A percentile compares a stretch with the other conserved stretches of the same genome.
Evolutionary conservation across 2,888 invertebrate species (phyloP).

Genomic region (Hypercompe scribonia): DNA sequence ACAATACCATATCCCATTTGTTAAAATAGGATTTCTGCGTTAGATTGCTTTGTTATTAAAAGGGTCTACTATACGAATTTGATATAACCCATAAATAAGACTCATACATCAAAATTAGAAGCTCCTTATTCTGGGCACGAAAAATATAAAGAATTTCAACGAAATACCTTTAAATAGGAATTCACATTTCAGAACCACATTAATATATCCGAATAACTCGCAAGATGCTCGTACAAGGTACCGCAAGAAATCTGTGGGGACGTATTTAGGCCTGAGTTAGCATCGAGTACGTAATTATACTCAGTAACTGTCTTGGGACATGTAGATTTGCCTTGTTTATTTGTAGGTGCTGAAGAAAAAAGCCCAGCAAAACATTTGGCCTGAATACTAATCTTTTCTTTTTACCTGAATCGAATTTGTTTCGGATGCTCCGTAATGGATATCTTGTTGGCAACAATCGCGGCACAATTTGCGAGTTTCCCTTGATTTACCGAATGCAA

Average conservation of each 20-base stretch:
- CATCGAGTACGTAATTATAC: conserved; percentile 42
- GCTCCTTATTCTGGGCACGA: background rate
- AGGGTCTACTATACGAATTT: background rate
- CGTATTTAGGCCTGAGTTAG: conserved; percentile 32
- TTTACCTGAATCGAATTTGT: conserved; percentile 24
- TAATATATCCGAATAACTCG: conserved; percentile 17
- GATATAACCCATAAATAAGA: background rate
- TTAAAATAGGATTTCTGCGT: background rate
- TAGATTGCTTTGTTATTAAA: background rate
- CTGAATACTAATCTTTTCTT: conserved; percentile 42
- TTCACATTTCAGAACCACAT: conserved; percentile 12
- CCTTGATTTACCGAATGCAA: conserved; percentile 13
- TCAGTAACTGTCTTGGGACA: conserved; percentile 35
- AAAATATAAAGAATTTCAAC: background rate
- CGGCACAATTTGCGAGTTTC: conserved; percentile 13
- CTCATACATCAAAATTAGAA: background rate
- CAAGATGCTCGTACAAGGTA: conserved; percentile 19
- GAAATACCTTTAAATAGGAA: conserved; percentile 3
- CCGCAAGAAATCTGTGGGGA: conserved; percentile 21
- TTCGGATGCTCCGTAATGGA: conserved; percentile 19
- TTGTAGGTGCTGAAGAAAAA: conserved; percentile 23
- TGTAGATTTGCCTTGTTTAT: conserved; percentile 42
- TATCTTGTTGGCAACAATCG: conserved; percentile 23
- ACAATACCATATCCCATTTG: background rate
- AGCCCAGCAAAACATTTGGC: conserved; percentile 17